Evolutionary conservation across 2,888 invertebrate species (phyloP).

Genomic region (Encarsia formosa): DNA sequence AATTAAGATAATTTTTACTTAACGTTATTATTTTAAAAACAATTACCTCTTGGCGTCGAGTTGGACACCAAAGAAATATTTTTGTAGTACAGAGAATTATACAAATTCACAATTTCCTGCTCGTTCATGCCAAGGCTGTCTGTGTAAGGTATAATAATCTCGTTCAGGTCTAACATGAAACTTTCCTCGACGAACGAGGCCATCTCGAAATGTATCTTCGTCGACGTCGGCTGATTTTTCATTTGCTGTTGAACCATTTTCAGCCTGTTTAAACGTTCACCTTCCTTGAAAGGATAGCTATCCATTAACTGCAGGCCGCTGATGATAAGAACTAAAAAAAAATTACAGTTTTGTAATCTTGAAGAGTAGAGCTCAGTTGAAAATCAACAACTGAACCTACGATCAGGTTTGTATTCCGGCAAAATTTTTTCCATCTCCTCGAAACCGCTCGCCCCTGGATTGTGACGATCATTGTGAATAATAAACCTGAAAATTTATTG

Average conservation of each 20-base stretch:
- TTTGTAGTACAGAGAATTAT: conserved; percentile 65
- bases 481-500: conserved; percentile 60
- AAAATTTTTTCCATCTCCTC: conserved; percentile 65
- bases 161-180: conserved; percentile 63
- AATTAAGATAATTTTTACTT: too few species aligned
- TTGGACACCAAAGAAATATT: conserved; percentile 71
- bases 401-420: conserved; percentile 62
- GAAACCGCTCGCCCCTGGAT: conserved; percentile 70
- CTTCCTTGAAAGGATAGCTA: conserved; percentile 67
- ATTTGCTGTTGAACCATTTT: conserved; percentile 66
- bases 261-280: conserved; percentile 61
- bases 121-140: conserved; percentile 88
- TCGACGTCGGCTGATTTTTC: conserved; percentile 56
- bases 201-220: conserved; percentile 79
- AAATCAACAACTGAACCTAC: too few species aligned
- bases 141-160: conserved; percentile 67
- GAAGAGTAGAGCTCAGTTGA: too few species aligned
- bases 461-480: conserved; percentile 76
- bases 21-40: too few species aligned
- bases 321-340: conserved; percentile 73
- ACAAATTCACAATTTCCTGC: conserved; percentile 76
- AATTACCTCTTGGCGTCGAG: conserved; percentile 73
- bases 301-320: conserved; percentile 89
- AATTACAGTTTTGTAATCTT: too few species aligned
- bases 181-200: conserved; percentile 76